Conservation (phyloP, 2,888 invertebrate genomes). For the Sthenelais limicola region DNA sequence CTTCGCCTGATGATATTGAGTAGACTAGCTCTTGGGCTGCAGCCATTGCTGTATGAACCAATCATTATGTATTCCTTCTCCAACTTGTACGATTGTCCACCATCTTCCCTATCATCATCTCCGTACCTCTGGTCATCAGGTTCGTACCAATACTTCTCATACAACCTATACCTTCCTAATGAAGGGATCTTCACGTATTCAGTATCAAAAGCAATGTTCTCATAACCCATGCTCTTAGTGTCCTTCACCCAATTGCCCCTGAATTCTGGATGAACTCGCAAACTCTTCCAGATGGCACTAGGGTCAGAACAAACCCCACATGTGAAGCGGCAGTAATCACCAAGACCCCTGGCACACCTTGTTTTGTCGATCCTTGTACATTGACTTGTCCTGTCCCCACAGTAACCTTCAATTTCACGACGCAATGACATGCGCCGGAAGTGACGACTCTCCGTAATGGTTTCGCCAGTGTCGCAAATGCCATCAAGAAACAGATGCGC, state of each 20-base stretch:
- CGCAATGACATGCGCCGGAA: conserved; percentile 6
- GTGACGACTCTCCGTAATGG: conserved; percentile 13
- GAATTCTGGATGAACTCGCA: conserved; percentile 11
- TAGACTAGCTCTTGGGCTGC: conserved; percentile 13
- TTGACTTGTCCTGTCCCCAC: background rate
- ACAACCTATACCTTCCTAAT: conserved; percentile 4
- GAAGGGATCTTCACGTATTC: conserved; percentile 14
- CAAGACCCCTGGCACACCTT: background rate
- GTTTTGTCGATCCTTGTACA: background rate
- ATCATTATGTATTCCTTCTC: conserved; percentile 28
- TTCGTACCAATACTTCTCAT: conserved; percentile 34
- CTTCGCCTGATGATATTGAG: conserved; percentile 10
- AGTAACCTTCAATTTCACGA: conserved; percentile 2
- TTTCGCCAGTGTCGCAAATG: background rate
- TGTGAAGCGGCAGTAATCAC: conserved; percentile 16
- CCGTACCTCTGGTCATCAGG: no score
- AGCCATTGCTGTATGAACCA: conserved; percentile 7
- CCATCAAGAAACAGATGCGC: conserved; percentile 27
- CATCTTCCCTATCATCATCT: background rate
- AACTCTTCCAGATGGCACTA: conserved; percentile 9
- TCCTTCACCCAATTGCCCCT: conserved; percentile 29
- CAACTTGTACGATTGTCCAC: background rate
- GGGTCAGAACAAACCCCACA: conserved; percentile 29
- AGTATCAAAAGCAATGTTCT: conserved; percentile 1
- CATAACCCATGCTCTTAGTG: conserved; percentile 14